Conservation (phyloP, 1,140 invertebrate genomes). For the Drosophila miranda region DNA sequence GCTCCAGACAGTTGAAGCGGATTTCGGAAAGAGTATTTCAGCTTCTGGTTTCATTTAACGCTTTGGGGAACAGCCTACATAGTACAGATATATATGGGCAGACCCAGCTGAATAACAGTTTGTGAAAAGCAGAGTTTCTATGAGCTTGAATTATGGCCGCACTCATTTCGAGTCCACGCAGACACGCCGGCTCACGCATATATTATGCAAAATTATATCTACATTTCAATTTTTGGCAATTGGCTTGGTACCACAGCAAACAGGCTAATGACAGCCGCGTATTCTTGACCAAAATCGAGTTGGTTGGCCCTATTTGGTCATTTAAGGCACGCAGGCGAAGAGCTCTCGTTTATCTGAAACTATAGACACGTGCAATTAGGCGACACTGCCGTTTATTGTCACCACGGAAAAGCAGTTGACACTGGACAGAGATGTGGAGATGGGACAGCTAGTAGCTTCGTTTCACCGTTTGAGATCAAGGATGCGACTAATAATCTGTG, state of each 20-base stretch:
- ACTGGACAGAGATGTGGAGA: constrained; percentile 33
- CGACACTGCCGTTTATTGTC: constrained; percentile 31
- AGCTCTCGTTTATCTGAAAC: constrained; percentile 26
- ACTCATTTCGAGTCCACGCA: constrained; percentile 40
- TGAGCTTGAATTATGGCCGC: constrained; percentile 32
- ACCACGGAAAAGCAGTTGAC: constrained; percentile 58
- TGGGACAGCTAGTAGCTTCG: constrained; percentile 14
- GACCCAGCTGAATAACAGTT: constrained; percentile 33
- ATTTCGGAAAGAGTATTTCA: constrained; percentile 15
- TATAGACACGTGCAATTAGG: constrained; percentile 55
- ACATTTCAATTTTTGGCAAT: constrained; percentile 33
- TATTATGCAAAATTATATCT: constrained; percentile 67
- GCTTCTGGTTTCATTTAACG: not conserved
- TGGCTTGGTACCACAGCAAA: constrained; percentile 10
- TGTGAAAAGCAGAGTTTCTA: constrained; percentile 19
- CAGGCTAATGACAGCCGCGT: constrained; percentile 6
- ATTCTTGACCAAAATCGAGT: constrained; percentile 49
- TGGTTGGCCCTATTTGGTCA: constrained; percentile 30
- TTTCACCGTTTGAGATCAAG: constrained; percentile 70
- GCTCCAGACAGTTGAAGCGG: no score
- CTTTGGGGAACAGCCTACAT: not conserved
- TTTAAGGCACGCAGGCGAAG: constrained; percentile 15
- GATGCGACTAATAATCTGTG: constrained; percentile 54
- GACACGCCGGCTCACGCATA: constrained; percentile 52
- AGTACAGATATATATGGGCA: not conserved